A percentile compares a stretch with the other conserved stretches of the same genome.
Conservation (phyloP, 2,113 vertebrate genomes). For the Boleophthalmus pectinirostris region DNA sequence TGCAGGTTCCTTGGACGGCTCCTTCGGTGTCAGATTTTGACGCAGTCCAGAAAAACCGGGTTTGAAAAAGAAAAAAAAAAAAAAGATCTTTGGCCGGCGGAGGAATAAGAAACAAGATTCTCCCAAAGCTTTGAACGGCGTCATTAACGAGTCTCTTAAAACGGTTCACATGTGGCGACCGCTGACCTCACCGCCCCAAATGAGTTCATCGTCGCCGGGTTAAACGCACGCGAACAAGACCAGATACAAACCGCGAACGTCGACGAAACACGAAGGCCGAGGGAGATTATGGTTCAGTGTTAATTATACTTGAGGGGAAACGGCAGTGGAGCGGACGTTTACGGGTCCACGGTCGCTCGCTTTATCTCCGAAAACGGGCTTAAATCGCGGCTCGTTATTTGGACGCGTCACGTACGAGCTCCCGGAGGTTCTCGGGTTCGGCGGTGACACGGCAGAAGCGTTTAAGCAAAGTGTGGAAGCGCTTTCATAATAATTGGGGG, state of each 20-base stretch:
- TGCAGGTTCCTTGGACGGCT: conserved; percentile 3
- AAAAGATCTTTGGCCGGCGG: not conserved
- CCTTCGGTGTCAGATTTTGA: conserved; percentile 16
- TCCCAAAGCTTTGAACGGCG: conserved; percentile 35
- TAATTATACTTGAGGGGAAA: conserved; percentile 16
- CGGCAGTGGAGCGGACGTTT: conserved; percentile 28
- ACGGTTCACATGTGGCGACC: conserved; percentile 40
- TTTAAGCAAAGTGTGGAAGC: conserved; percentile 22
- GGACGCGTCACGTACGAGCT: conserved; percentile 60
- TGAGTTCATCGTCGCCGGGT: conserved; percentile 46
- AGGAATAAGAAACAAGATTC: conserved; percentile 20
- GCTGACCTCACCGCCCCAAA: conserved; percentile 51
- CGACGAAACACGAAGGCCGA: conserved; percentile 8
- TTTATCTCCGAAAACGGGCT: conserved; percentile 84
- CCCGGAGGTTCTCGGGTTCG: not conserved
- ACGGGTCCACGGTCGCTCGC: conserved; percentile 71
- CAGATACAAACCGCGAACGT: conserved; percentile 33
- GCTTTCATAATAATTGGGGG: conserved; percentile 45
- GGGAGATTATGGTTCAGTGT: not conserved
- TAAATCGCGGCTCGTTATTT: conserved; percentile 80
- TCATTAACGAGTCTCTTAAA: conserved; percentile 38
- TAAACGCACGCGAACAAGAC: conserved; percentile 51
- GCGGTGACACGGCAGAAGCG: conserved; percentile 29
- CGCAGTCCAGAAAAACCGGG: conserved; percentile 8
- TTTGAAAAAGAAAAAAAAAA: not conserved